These are phyloP conservation scores for Corythucha ciliata DNA, from an alignment of 2,888 invertebrate species.

Conservation along the genomic window DNA sequence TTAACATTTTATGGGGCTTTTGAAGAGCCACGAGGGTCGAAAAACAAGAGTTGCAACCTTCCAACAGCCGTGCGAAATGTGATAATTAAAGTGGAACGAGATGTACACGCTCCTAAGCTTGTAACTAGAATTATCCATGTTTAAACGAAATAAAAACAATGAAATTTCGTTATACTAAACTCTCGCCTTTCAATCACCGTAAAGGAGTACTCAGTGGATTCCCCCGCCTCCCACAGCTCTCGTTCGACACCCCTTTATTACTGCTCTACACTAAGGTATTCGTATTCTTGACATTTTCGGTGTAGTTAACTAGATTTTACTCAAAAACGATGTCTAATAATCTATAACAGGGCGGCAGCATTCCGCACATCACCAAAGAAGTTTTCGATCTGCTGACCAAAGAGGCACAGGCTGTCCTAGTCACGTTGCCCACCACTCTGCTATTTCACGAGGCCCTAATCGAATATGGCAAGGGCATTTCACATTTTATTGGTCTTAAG, in stretches of 20 bases:
- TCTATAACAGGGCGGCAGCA: slow-evolving; percentile 59
- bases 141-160: no score
- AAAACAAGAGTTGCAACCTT: no score
- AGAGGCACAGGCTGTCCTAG: slow-evolving; percentile 55
- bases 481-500: slow-evolving; percentile 57
- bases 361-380: slow-evolving; percentile 72
- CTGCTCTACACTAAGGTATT: slow-evolving; percentile 65
- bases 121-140: no score
- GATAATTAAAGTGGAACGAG: no score
- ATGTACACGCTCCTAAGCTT: no score
- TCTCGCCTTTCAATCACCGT: slow-evolving; percentile 53
- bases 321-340: slow-evolving; percentile 9
- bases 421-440: slow-evolving; percentile 60
- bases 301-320: not conserved
- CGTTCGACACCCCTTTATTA: slow-evolving; percentile 63
- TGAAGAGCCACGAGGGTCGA: no score
- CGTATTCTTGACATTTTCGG: not conserved
- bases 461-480: slow-evolving; percentile 54
- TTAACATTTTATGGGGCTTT: no score
- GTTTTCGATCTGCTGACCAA: slow-evolving; percentile 56
- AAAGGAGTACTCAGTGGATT: slow-evolving; percentile 56
- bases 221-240: slow-evolving; percentile 46
- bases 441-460: slow-evolving; percentile 56
- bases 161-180: slow-evolving; percentile 59
- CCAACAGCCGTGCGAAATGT: no score